Evolutionary conservation across 2,113 vertebrate genomes (phyloP).

Genomic region (Octodon degus): DNA sequence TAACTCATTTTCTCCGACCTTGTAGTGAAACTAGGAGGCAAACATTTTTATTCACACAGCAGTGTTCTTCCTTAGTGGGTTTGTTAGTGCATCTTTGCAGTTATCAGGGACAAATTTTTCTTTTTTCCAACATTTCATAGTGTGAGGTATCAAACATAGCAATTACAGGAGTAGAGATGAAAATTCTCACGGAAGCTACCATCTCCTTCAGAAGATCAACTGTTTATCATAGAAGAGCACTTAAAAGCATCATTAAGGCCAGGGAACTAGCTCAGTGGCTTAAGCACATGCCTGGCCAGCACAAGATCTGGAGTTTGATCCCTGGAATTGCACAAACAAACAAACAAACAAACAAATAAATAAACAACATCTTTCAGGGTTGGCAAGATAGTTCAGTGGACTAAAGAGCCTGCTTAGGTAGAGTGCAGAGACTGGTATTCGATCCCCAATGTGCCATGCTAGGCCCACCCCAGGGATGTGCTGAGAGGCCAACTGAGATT

Average conservation of each 20-base stretch:
- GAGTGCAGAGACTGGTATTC: no score
- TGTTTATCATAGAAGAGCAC: background rate
- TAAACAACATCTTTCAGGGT: no score
- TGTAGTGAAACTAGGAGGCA: background rate
- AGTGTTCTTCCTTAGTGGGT: background rate
- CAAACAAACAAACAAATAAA: no score
- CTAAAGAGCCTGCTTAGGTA: no score
- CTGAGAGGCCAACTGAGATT: no score
- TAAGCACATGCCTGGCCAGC: no score
- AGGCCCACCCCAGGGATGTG: no score
- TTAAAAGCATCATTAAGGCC: background rate
- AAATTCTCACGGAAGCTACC: background rate
- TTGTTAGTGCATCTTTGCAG: background rate
- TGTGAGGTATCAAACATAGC: background rate
- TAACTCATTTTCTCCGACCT: conserved; percentile 11
- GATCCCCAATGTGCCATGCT: no score
- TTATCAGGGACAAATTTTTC: background rate
- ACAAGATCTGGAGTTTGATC: no score
- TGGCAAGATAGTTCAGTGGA: no score
- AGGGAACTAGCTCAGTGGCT: no score
- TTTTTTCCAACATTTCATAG: background rate
- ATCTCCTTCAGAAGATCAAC: background rate
- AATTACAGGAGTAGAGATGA: fast-evolving
- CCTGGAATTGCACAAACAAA: no score
- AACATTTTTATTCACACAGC: background rate